Conservation (phyloP, 2,888 invertebrate species). For the Orthonevra nobilis region DNA sequence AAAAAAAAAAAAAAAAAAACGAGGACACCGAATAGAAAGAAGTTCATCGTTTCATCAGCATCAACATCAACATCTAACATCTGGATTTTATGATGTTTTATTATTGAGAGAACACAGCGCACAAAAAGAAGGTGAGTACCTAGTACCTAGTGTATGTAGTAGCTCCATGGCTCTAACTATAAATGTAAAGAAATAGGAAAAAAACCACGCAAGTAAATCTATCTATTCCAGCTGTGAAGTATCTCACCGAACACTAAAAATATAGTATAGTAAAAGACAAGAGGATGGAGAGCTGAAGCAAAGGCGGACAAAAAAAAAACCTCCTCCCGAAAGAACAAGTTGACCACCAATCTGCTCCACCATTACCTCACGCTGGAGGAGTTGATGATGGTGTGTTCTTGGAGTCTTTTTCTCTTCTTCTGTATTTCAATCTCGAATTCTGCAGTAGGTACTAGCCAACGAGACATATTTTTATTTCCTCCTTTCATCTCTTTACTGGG, state of each 20-base stretch:
- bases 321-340: slow-evolving; percentile 44
- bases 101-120: slow-evolving; percentile 39
- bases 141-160: too few species aligned
- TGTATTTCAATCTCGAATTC: slow-evolving; percentile 14
- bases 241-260: slow-evolving; percentile 25
- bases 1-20: slow-evolving; percentile 13
- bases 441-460: slow-evolving; percentile 45
- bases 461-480: slow-evolving; percentile 66
- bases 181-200: slow-evolving; percentile 30
- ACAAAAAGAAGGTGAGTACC: slow-evolving; percentile 25
- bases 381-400: slow-evolving; percentile 48
- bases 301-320: slow-evolving; percentile 13
- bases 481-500: slow-evolving; percentile 46
- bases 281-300: too few species aligned
- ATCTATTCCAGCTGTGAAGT: slow-evolving; percentile 54
- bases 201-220: slow-evolving; percentile 43
- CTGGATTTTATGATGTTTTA: slow-evolving; percentile 64
- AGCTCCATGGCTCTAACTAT: too few species aligned
- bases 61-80: too few species aligned
- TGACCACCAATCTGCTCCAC: slow-evolving; percentile 43
- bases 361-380: slow-evolving; percentile 39
- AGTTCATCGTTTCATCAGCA: slow-evolving; percentile 42
- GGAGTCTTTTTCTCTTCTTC: slow-evolving; percentile 37
- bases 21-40: slow-evolving; percentile 24
- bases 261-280: too few species aligned